Evolutionary conservation across 2,888 invertebrate species (phyloP), one percentile per base, ranked within the genome.

Genomic region (Stenotaenia linearis): DNA sequence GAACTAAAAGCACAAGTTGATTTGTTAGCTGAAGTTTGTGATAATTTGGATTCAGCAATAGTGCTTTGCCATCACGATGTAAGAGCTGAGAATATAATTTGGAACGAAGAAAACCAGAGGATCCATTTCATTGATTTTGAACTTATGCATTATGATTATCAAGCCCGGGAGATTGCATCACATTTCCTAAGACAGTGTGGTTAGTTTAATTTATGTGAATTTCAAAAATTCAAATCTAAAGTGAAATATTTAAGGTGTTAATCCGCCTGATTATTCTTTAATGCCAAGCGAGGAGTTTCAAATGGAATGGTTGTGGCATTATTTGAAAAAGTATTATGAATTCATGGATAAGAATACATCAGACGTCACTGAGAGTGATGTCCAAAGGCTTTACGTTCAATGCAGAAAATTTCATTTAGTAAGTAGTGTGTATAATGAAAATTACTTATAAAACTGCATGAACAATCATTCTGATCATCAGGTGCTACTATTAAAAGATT

Each of bases 1-100:
- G 45, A 23, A 25, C 45, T 77, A 18, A n/a, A 15, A 40, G 10
- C 9, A 18, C 21, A 77, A 77, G 1, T 35, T 4, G 21, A 35
- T 25, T 23, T 23, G 21, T 25, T 50, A 50, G 45, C 9, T 12
- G 12, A 45, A n/a, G 25, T n/a, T 0, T 30, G n/a, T 9, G 12
- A 23, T 10, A 7, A 37, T 0, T 28, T 77, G 5, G 21, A 77
- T 77, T 28, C 28, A 18, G 12, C 77, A 45, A 9, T 50, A 10
- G 50, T 77, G 23, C 50, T 77, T 37, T 45, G 45, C 28, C 77
- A 77, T 50, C 45, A 77, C 28, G 77, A 77, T 12, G n/a, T 50
- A n/a, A 77, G 77, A 77, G 45, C 77, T 50, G 77, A 77, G 15
- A 77, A 77, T 45, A 77, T 77, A 15, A 50, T 77, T 25, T 77